phyloP scores from a whole-genome alignment of 2,888 invertebrate genomes.

The Apantesis nais region DNA sequence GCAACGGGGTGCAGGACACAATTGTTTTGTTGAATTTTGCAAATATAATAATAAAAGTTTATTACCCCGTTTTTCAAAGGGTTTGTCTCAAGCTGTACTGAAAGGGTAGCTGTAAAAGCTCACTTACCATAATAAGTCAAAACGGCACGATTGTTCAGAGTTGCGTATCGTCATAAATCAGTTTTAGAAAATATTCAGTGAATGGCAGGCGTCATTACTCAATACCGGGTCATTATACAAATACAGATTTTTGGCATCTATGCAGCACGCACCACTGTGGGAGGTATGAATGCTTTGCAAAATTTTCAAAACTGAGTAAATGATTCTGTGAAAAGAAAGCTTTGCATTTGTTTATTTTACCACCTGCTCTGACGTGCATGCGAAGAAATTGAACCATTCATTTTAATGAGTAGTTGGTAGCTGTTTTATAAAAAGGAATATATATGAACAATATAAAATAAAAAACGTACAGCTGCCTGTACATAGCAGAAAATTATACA shows the following conservation, averaged over 20 bases:
- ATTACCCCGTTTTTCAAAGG: slow-evolving; percentile 84
- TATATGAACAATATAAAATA: slow-evolving; percentile 1
- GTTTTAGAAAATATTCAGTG: slow-evolving; percentile 71
- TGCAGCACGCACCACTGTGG: slow-evolving; percentile 83
- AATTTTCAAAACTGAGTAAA: slow-evolving; percentile 57
- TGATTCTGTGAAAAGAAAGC: slow-evolving; percentile 81
- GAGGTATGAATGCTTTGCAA: slow-evolving; percentile 75
- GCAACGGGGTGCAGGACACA: slow-evolving; percentile 72
- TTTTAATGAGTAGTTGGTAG: slow-evolving; percentile 26
- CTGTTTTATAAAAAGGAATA: slow-evolving; percentile 3
- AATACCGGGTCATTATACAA: slow-evolving; percentile 84
- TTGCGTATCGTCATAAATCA: slow-evolving; percentile 83
- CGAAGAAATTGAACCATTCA: slow-evolving; percentile 32
- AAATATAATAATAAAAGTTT: slow-evolving; percentile 85
- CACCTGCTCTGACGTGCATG: slow-evolving; percentile 62
- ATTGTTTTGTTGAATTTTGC: slow-evolving; percentile 77
- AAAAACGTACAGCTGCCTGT: slow-evolving; percentile 10
- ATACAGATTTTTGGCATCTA: slow-evolving; percentile 82
- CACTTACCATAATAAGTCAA: slow-evolving; percentile 75
- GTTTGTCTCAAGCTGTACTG: slow-evolving; percentile 72
- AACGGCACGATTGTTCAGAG: slow-evolving; percentile 77
- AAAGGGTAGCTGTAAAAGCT: slow-evolving; percentile 79
- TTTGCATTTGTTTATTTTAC: slow-evolving; percentile 61
- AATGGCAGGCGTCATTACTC: slow-evolving; percentile 75
- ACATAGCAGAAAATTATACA: slow-evolving; percentile 1